phyloP scores from a whole-genome alignment of 2,113 vertebrate species.

The Sinocyclocheilus anshuiensis region DNA sequence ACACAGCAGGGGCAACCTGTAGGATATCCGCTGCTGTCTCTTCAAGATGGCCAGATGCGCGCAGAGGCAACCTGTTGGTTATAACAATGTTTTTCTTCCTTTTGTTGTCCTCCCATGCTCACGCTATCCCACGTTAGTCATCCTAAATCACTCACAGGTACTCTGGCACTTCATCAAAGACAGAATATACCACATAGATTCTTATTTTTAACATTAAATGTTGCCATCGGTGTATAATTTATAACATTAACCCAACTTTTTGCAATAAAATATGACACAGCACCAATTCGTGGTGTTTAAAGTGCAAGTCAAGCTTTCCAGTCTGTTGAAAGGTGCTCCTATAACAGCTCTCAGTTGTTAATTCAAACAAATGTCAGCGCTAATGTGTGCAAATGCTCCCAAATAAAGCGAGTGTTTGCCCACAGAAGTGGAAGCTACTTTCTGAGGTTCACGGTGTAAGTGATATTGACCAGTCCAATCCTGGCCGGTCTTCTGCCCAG shows the following conservation, averaged over 20 bases:
- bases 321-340: conserved; percentile 27
- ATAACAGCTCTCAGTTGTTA: conserved; percentile 45
- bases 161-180: conserved; percentile 11
- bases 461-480: conserved; percentile 55
- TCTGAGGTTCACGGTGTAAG: conserved; percentile 45
- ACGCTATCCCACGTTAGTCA: conserved; percentile 50
- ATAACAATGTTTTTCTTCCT: conserved; percentile 53
- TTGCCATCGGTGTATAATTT: no score
- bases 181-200: conserved; percentile 16
- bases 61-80: conserved; percentile 54
- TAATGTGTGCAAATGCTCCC: conserved; percentile 51
- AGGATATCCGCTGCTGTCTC: conserved; percentile 41
- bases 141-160: conserved; percentile 48
- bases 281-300: conserved; percentile 14
- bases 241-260: no score
- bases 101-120: conserved; percentile 37
- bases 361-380: conserved; percentile 52
- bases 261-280: no score
- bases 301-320: conserved; percentile 17
- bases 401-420: conserved; percentile 58
- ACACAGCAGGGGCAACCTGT: conserved; percentile 49
- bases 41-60: conserved; percentile 42
- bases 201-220: neutral
- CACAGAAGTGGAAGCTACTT: conserved; percentile 46
- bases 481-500: conserved; percentile 23